Conservation (phyloP, 2,113 vertebrate genomes). For the Siniperca chuatsi region DNA sequence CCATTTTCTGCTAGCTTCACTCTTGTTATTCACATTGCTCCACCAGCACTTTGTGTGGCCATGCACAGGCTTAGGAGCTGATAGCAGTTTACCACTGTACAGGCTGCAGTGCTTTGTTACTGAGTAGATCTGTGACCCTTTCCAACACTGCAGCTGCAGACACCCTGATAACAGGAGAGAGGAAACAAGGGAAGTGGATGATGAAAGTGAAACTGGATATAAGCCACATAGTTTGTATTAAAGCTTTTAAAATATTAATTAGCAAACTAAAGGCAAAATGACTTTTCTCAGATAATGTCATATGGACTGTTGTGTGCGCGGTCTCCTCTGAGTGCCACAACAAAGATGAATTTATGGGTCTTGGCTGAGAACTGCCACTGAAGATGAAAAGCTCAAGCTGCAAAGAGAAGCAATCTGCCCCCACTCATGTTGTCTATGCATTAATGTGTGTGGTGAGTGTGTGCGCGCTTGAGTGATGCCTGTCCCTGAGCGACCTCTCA, state of each 20-base stretch:
- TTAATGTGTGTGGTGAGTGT: constrained; percentile 5
- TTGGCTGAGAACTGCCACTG: constrained; percentile 7
- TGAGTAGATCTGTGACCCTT: constrained; percentile 54
- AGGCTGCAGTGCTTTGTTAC: constrained; percentile 50
- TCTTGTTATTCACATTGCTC: constrained; percentile 8
- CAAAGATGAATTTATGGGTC: constrained; percentile 31
- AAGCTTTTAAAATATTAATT: constrained; percentile 14
- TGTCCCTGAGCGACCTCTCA: neutral
- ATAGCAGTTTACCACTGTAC: constrained; percentile 15
- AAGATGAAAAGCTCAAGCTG: constrained; percentile 27
- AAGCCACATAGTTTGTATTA: neutral
- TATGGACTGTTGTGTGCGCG: neutral
- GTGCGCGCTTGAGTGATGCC: constrained; percentile 17
- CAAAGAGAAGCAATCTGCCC: constrained; percentile 3
- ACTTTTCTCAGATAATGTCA: neutral
- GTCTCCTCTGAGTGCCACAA: constrained; percentile 3
- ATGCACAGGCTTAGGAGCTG: constrained; percentile 17
- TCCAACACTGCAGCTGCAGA: constrained; percentile 64
- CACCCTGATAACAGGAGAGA: constrained; percentile 13
- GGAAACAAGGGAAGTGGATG: neutral
- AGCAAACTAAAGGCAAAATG: neutral
- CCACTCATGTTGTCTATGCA: neutral
- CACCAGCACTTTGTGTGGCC: constrained; percentile 15
- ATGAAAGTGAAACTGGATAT: neutral
- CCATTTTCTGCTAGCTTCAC: constrained; percentile 16